phyloP scores from a whole-genome alignment of 2,888 invertebrate genomes.

The Plemyria rubiginata region DNA sequence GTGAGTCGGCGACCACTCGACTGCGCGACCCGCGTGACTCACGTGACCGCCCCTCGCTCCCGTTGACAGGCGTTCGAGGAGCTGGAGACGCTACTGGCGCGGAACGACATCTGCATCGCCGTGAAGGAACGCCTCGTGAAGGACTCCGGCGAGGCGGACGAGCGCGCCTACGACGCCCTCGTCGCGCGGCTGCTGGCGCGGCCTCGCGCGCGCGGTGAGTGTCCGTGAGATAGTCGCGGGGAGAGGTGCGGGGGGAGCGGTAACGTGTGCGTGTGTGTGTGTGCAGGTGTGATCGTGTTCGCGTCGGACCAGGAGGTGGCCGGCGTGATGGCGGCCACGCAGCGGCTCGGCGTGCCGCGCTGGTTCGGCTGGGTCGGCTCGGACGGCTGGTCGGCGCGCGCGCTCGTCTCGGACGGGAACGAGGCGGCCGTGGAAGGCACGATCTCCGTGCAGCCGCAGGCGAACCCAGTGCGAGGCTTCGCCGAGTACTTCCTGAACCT shows the following conservation, averaged over 20 bases:
- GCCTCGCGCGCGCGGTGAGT: conserved; percentile 92
- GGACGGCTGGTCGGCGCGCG: conserved; percentile 97
- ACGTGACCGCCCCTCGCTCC: neutral
- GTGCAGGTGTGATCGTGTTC: conserved; percentile 96
- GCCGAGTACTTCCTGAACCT: conserved; percentile 93
- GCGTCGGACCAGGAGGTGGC: conserved; percentile 98
- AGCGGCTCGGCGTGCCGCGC: conserved; percentile 92
- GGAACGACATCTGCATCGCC: conserved; percentile 95
- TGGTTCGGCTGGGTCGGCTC: conserved; percentile 98
- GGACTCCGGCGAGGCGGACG: conserved; percentile 97
- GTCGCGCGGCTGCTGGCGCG: conserved; percentile 92
- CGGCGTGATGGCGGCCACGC: conserved; percentile 96
- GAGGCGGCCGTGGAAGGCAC: conserved; percentile 92
- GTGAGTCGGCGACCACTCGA: conserved; percentile 94
- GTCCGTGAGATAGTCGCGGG: neutral
- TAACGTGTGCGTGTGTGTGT: neutral
- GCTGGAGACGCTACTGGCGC: conserved; percentile 92
- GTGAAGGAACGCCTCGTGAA: conserved; percentile 96
- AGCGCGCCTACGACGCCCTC: conserved; percentile 93
- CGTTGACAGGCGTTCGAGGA: conserved; percentile 96
- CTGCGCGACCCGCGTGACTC: conserved; percentile 84
- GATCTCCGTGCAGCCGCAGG: conserved; percentile 96
- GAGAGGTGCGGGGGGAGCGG: neutral
- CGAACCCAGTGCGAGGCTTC: conserved; percentile 94
- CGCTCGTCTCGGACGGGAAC: conserved; percentile 93